These are phyloP conservation scores for Cephus rjabovi DNA, from an alignment of 2,888 invertebrate species.

Conservation along the genomic window DNA sequence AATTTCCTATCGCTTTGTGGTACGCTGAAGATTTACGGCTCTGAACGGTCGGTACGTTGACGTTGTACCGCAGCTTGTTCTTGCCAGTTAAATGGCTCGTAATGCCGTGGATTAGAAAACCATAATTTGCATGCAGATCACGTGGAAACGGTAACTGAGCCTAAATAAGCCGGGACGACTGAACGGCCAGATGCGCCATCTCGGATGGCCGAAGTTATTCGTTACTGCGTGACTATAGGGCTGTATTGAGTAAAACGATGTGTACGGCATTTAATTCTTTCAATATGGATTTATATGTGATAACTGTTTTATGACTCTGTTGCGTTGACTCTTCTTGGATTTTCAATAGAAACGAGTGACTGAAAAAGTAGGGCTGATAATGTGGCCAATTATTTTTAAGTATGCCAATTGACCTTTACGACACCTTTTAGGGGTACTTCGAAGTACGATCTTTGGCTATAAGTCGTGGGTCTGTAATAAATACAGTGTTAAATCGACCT, in stretches of 20 bases:
- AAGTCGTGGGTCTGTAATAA: neutral
- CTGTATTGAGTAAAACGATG: neutral
- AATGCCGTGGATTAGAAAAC: conserved; percentile 32
- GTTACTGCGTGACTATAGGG: neutral
- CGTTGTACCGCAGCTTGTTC: neutral
- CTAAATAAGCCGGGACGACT: neutral
- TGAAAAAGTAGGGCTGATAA: neutral
- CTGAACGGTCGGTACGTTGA: neutral
- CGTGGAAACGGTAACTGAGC: neutral
- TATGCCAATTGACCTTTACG: neutral
- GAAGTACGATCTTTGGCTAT: neutral
- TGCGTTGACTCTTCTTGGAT: neutral
- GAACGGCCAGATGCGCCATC: neutral
- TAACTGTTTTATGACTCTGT: neutral
- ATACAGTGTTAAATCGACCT: neutral
- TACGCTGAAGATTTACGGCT: neutral
- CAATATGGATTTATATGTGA: neutral
- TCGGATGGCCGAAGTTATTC: neutral
- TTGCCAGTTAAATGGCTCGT: neutral
- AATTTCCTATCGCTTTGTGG: neutral
- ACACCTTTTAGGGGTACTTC: neutral
- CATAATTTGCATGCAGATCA: conserved; percentile 26
- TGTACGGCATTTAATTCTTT: neutral
- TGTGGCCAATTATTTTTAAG: neutral
- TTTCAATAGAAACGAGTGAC: neutral